Evolutionary conservation across 2,797 vertebrate species (phyloP).

Genomic region (Caiman crocodilus): DNA sequence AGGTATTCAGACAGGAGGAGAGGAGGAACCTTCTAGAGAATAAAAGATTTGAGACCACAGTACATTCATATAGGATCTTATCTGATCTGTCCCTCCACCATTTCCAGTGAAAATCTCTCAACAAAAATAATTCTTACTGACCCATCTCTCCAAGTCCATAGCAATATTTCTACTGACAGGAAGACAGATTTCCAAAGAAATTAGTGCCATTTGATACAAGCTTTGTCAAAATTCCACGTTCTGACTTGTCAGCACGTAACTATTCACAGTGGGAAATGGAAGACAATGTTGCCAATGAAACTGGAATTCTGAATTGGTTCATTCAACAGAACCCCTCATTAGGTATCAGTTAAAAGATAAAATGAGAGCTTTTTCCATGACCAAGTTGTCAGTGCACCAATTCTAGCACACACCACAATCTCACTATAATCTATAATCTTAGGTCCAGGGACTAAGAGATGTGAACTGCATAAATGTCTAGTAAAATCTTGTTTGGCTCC

Average conservation of each 20-base stretch:
- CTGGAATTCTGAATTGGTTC: not conserved
- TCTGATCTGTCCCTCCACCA: not conserved
- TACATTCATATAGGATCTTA: not conserved
- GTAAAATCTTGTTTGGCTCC: constrained; percentile 29
- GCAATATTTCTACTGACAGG: not conserved
- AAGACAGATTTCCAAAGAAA: constrained; percentile 21
- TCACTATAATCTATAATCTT: not conserved
- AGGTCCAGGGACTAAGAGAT: not conserved
- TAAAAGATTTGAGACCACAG: not conserved
- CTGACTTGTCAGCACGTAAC: not conserved
- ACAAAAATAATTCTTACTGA: constrained; percentile 44
- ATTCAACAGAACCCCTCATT: not conserved
- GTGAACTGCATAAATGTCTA: constrained; percentile 19
- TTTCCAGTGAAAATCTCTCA: constrained; percentile 59
- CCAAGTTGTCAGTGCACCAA: not conserved
- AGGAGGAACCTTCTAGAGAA: constrained; percentile 19
- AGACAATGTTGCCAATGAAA: constrained; percentile 13
- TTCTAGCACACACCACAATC: constrained; percentile 15
- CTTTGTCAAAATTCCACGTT: not conserved
- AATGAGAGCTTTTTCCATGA: not conserved
- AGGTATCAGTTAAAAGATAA: not conserved
- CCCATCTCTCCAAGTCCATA: constrained; percentile 28
- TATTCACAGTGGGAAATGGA: not conserved
- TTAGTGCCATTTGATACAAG: not conserved
- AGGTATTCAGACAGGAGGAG: constrained; percentile 58